Base-by-base conservation (phyloP, 2,888 invertebrate species). In the Choristoneura rosaceana region DNA sequence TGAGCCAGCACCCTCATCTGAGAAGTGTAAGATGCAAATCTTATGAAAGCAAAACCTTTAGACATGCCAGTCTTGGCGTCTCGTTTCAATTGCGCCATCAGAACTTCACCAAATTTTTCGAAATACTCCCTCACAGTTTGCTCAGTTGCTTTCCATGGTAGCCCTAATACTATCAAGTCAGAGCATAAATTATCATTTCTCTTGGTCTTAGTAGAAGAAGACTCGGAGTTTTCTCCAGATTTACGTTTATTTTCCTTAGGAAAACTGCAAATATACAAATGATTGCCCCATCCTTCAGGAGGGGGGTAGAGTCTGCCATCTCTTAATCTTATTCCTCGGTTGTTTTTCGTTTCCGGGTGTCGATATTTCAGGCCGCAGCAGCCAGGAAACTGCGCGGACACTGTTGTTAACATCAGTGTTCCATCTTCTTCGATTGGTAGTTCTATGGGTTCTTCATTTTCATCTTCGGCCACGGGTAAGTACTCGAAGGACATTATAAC, bases 61-160 rank as follows among this genome's bases (percentile, higher is more conserved):
- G 99, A 99, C 90, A 99, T 98, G 61, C 99, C 98, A 43, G 98
- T 97, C 90, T 95, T 95, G 10, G 97, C 96, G 90, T 99, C 98
- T 91, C 98, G 97, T 90, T 99, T 99, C 14, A 99, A 97, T 95
- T 99, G 99, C 73, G 98, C 98, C 98, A 99, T 99, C 75, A 99
- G 94, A 74, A 99, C 98, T 93, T 99, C 99, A 45, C 99, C 99
- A 94, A 98, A 99, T 78, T 98, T 97, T 87, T 99, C 98, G 93
- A 99, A 99, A 94, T 99, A 99, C 87, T 98, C 98, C 78, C 98
- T 95, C 77, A 99, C 96, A 88, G 99, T 98, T 88, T 99, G 98
- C 90, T 99, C 99, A 4, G 98, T 97, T 55, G 99, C 99, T 93
- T 99, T 99, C 98, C 99, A 99, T 75, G 99, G 99, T 82, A 99